Percentiles rank a stretch among this genome's conserved stretches.
Evolutionary conservation across 1,140 invertebrate genomes (phyloP).

Genomic region (Eufriesea mexicana): DNA sequence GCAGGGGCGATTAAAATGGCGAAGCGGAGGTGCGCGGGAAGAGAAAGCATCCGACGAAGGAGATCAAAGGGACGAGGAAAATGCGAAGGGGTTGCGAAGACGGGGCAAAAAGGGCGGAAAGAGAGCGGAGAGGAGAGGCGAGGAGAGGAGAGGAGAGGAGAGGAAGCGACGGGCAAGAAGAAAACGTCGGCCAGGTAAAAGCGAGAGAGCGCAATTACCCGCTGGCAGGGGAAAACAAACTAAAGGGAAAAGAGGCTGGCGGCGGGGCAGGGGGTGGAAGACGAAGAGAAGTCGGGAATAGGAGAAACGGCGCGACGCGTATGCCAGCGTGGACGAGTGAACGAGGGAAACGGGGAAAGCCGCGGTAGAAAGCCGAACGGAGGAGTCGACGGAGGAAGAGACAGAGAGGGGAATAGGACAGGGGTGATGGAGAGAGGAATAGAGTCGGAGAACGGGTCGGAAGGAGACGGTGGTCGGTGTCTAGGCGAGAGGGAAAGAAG

Average conservation of each 20-base stretch:
- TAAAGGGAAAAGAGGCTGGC: conserved; percentile 65
- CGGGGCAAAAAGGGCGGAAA: neutral
- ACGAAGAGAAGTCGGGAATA: conserved; percentile 51
- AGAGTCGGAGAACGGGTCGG: conserved; percentile 39
- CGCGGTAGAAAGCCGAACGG: conserved; percentile 29
- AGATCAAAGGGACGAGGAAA: neutral
- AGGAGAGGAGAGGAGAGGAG: conserved; percentile 71
- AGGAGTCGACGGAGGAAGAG: conserved; percentile 2
- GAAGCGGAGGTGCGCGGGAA: neutral
- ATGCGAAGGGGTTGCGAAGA: too few species aligned
- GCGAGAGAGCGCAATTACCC: conserved; percentile 79
- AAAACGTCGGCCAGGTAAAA: conserved; percentile 74
- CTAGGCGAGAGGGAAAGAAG: conserved; percentile 65
- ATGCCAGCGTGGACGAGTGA: conserved; percentile 46
- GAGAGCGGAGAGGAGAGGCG: conserved; percentile 16
- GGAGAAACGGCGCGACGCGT: conserved; percentile 64
- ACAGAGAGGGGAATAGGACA: neutral
- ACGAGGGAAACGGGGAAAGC: conserved; percentile 39
- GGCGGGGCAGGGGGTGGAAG: neutral
- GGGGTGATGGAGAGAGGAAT: conserved; percentile 30
- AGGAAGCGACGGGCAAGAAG: conserved; percentile 59
- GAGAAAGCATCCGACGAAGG: neutral
- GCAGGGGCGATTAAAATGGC: neutral
- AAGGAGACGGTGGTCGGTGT: conserved; percentile 49
- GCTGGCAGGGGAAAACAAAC: conserved; percentile 78